Conservation (phyloP, 2,888 invertebrate genomes). For the Unio pictorum region DNA sequence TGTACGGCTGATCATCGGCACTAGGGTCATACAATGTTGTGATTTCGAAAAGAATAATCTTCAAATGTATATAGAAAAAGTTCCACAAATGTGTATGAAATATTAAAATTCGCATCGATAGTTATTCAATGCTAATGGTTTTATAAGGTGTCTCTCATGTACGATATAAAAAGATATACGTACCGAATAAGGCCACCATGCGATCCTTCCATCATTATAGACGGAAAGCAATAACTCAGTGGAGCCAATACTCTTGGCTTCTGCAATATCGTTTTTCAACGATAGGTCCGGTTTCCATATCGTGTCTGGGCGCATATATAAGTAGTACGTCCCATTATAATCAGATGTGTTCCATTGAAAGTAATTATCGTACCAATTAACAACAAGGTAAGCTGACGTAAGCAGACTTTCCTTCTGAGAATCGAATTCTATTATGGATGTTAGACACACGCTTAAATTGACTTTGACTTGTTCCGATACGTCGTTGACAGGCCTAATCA, state of each 20-base stretch:
- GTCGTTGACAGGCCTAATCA: conserved; percentile 14
- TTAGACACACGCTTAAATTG: conserved; percentile 15
- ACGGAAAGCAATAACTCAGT: background rate
- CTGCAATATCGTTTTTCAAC: conserved; percentile 2
- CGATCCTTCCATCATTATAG: background rate
- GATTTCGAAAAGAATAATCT: too few relatives aligned
- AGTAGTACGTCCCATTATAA: conserved; percentile 7
- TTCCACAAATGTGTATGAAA: too few relatives aligned
- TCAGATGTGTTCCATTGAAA: conserved; percentile 14
- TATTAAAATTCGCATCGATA: too few relatives aligned
- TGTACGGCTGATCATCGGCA: too few relatives aligned
- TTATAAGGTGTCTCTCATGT: too few relatives aligned
- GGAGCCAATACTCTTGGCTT: conserved; percentile 1
- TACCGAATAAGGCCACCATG: conserved; percentile 7
- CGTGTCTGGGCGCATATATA: background rate
- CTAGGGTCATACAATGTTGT: too few relatives aligned
- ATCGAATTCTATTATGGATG: conserved; percentile 17
- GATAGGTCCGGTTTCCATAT: conserved; percentile 7
- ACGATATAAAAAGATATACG: too few relatives aligned
- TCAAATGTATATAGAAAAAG: too few relatives aligned
- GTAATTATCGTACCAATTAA: conserved; percentile 21
- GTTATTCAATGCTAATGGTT: too few relatives aligned
- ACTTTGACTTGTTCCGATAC: conserved; percentile 13
- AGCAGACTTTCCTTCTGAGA: conserved; percentile 21
- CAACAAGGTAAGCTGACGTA: conserved; percentile 19